Evolutionary conservation across 2,113 vertebrate genomes (phyloP).

Genomic region (Myotis davidii): DNA sequence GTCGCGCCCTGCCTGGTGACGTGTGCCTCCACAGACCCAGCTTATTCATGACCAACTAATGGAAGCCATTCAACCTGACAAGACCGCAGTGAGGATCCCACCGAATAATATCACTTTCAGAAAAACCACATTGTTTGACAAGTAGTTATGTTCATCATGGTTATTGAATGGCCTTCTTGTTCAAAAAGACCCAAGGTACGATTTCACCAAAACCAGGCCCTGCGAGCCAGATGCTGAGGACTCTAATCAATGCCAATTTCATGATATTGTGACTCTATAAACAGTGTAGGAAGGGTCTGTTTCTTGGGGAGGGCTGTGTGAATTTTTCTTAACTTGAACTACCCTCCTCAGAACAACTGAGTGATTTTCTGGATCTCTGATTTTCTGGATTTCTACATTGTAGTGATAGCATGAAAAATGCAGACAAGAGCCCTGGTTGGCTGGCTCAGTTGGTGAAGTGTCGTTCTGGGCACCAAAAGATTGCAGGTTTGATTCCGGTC

Average conservation of each 20-base stretch:
- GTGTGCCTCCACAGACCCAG: not conserved
- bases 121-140: not conserved
- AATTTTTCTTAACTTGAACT: not conserved
- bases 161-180: not conserved
- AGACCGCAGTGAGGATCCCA: not conserved
- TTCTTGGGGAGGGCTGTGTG: not conserved
- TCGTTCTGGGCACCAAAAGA: not conserved
- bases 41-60: not conserved
- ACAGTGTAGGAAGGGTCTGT: not conserved
- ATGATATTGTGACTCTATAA: not conserved
- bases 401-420: not conserved
- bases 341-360: not conserved
- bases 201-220: not conserved
- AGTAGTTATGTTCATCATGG: not conserved
- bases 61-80: not conserved
- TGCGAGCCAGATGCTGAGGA: not conserved
- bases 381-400: not conserved
- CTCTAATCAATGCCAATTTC: not conserved
- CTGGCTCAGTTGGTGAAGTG: not conserved
- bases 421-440: not conserved
- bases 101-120: not conserved
- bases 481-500: not conserved
- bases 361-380: not conserved
- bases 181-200: not conserved
- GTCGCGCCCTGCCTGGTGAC: not conserved